A percentile compares a stretch with the other conserved stretches of the same genome.
Evolutionary conservation across 2,888 invertebrate species (phyloP).

Genomic region (Leptopilina drosophilae): DNA sequence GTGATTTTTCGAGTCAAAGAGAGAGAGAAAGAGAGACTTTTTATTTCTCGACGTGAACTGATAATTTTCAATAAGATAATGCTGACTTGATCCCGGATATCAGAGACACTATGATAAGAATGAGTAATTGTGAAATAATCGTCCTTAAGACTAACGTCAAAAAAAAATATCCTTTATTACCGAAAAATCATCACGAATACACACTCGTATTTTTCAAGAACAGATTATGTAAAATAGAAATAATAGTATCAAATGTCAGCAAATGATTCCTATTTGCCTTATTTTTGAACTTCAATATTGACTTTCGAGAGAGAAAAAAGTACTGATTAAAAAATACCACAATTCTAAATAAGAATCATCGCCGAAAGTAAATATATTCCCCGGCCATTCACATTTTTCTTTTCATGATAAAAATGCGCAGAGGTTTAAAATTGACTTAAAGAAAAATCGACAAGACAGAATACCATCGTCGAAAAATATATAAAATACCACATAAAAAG

Average conservation of each 20-base stretch:
- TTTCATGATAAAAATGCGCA: background rate
- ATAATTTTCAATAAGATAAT: constrained; percentile 40
- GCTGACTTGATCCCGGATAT: constrained; percentile 35
- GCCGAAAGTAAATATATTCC: background rate
- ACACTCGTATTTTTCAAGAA: no score
- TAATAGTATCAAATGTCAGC: background rate
- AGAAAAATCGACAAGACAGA: background rate
- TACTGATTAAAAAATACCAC: background rate
- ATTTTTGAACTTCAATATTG: background rate
- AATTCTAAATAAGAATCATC: background rate
- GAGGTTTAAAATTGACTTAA: background rate
- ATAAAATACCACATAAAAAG: no score
- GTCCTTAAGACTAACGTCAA: background rate
- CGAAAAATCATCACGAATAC: no score
- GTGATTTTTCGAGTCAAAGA: constrained; percentile 18
- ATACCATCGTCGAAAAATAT: no score
- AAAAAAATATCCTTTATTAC: background rate
- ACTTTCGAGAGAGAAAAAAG: background rate
- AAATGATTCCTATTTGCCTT: constrained; percentile 9
- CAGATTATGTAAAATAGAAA: background rate
- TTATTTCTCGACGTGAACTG: constrained; percentile 3
- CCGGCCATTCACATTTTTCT: background rate
- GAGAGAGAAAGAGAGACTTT: no score
- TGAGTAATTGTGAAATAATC: constrained; percentile 37
- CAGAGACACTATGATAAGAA: constrained; percentile 30